Evolutionary conservation across 2,797 vertebrate genomes (phyloP).

Genomic region (Tokudaia tokunoshimensis): DNA sequence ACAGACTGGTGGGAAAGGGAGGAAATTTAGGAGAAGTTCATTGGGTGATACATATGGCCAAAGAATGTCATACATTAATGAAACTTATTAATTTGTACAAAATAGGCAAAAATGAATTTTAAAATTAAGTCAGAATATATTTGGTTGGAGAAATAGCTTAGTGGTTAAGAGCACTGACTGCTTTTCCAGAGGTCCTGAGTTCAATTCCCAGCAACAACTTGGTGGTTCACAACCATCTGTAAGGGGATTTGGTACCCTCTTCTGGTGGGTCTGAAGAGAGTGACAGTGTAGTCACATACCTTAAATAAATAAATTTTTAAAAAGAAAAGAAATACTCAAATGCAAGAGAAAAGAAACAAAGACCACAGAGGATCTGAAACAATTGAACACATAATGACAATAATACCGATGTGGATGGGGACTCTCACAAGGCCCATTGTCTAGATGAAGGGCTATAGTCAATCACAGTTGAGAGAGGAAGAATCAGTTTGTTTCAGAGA

Average conservation of each 20-base stretch:
- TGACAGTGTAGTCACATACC: not conserved
- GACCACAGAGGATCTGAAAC: not conserved
- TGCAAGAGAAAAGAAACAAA: not conserved
- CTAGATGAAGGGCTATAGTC: not conserved
- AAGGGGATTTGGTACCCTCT: not conserved
- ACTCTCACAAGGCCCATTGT: not conserved
- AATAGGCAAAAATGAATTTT: not conserved
- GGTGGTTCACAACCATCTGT: no score
- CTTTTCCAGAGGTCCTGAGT: no score
- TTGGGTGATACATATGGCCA: not conserved
- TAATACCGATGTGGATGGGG: not conserved
- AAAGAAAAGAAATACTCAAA: not conserved
- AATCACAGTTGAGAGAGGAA: not conserved
- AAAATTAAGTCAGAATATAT: not conserved
- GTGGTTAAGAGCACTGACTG: no score
- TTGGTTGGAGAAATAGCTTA: no score
- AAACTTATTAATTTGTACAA: not conserved
- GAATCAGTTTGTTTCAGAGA: not conserved
- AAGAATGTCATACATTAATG: not conserved
- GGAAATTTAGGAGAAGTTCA: not conserved
- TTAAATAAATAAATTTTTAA: no score
- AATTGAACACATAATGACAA: not conserved
- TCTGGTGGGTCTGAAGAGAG: not conserved
- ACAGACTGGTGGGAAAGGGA: not conserved
- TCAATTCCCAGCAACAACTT: no score